Base-by-base conservation (phyloP, 1,140 invertebrate genomes). In the Neodiprion pinetum region DNA sequence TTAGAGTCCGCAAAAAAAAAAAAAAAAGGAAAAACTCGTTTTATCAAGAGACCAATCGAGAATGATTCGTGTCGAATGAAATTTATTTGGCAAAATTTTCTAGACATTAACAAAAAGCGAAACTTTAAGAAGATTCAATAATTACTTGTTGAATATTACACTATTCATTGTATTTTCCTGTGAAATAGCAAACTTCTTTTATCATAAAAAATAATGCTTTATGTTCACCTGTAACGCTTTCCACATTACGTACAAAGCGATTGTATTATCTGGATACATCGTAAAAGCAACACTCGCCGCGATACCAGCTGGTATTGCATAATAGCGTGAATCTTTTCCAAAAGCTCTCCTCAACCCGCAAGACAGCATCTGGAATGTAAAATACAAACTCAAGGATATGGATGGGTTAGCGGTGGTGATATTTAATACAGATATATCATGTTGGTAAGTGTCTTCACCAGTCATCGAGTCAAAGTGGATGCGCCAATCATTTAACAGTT, bases 211-310 rank as follows among this genome's bases (percentile, higher is more conserved):
- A 74, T 21, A 17, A 61, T 76, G 47, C 48, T 40, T 28, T 21
- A 48, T 7, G 81, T 68, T 80, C 84, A 93, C 93, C 86, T 94
- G 92, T 67, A 93, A 83, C 11, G 90, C 89, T 86, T 94, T 94
- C 93, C 93, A 94, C 88, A 93, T 90, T 12, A 93, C 90, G 82
- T 94, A 94, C 10, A 94, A 86, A 48, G 93, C 91, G 75, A 94
- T 88, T 3, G 93, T 93, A 71, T 91, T 93, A 79, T 93, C 92
- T 28, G 91, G 92, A 86, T 93, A 94, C 74, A 91, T 89, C 1
- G 84, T 86, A 83, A 93, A 94, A 48, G 91, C 83, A 9, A 90
- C 77, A 70, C 93, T 92, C 7, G 92, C 92, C 48, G 93, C 73
- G 72, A 93, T 81, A 71, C 91, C 92, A 66, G 93, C 92, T 69